Conservation (phyloP, 2,113 vertebrate species). For the Ascaphus truei region DNA sequence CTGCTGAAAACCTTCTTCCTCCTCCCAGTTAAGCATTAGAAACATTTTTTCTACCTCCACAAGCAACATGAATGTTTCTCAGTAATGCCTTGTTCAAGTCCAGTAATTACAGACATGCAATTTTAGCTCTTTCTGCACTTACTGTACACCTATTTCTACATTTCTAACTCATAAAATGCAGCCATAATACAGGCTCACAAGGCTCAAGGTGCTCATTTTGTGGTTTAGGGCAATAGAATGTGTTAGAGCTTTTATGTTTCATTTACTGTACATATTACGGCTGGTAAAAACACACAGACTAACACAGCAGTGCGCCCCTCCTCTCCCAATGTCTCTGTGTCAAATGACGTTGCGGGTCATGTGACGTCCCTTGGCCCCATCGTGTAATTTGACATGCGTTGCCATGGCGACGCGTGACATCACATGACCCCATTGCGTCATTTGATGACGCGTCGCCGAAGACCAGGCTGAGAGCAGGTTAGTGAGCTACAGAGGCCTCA, state of each 20-base stretch:
- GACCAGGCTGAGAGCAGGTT: no score
- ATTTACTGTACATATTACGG: slow-evolving; percentile 8
- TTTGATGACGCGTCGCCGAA: no score
- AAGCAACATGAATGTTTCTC: not conserved
- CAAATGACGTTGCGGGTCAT: no score
- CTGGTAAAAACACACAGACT: slow-evolving; percentile 16
- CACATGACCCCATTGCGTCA: no score
- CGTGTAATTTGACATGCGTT: no score
- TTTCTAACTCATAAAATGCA: slow-evolving; percentile 22
- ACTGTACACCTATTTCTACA: slow-evolving; percentile 26
- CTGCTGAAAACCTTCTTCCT: not conserved
- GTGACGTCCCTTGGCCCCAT: no score
- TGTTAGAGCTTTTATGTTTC: slow-evolving; percentile 13
- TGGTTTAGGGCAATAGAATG: slow-evolving; percentile 19
- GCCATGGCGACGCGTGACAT: no score
- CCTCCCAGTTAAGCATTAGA: not conserved
- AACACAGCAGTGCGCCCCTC: no score
- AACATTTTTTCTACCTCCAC: not conserved
- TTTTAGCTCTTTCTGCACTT: slow-evolving; percentile 17
- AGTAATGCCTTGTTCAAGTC: slow-evolving; percentile 6
- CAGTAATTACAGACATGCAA: slow-evolving; percentile 23
- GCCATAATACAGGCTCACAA: slow-evolving; percentile 17
- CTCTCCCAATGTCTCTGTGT: no score
- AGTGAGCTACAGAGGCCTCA: no score
- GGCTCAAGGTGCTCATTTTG: slow-evolving; percentile 22